phyloP scores from a whole-genome alignment of 1,140 invertebrate species.

The Lepidurus apus region DNA sequence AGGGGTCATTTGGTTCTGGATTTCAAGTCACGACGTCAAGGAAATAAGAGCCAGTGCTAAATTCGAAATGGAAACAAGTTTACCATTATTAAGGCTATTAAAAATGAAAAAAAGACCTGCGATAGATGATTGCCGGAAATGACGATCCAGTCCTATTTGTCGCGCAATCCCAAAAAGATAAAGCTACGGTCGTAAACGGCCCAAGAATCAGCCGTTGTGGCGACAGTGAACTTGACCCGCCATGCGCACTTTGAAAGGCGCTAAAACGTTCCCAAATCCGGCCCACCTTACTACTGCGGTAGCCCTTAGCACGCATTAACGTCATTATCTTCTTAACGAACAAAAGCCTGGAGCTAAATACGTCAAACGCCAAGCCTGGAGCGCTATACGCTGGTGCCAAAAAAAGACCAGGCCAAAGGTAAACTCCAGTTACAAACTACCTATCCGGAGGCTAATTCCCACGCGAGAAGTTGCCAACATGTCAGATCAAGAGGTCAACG shows the following conservation, averaged over 20 bases:
- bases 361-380: background rate
- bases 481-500: constrained; percentile 12
- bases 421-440: constrained; percentile 2
- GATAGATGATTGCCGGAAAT: background rate
- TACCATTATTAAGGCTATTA: background rate
- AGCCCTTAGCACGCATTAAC: background rate
- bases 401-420: constrained; percentile 14
- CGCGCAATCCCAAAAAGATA: background rate
- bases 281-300: background rate
- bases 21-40: background rate
- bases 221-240: background rate
- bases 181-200: no score
- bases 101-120: background rate
- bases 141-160: background rate
- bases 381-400: background rate
- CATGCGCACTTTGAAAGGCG: background rate
- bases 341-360: background rate
- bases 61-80: background rate
- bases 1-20: background rate
- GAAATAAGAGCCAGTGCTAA: background rate
- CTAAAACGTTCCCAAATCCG: background rate
- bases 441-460: constrained; percentile 11
- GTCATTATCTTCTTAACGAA: constrained; percentile 15
- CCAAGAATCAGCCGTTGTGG: no score
- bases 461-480: constrained; percentile 18